Evolutionary conservation across 2,888 invertebrate genomes (phyloP), one percentile per base, ranked within the genome.

Genomic region (Fragum fragum): DNA sequence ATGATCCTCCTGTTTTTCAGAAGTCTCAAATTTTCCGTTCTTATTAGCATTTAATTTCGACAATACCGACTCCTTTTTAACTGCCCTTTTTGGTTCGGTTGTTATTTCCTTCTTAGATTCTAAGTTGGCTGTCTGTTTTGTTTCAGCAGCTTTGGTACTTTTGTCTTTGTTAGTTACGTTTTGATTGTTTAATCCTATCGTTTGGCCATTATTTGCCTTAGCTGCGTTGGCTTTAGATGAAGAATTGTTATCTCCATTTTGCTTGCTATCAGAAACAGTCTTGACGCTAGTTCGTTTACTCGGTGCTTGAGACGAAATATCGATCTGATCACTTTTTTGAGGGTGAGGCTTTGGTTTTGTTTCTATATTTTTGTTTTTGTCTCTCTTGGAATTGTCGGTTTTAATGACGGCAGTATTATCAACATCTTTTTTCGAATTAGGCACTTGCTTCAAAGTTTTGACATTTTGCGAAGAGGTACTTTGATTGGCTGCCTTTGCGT

Each of bases 11-110:
- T 42, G 42, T 66, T 39, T 66, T 1, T 21, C n/a, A 2, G 29
- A 14, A 42, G 18, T 9, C 11, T 70, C 70, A 53, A 53, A 1
- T 28, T 70, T 70, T 9, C 26, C 52, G 3, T 14, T 32, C 69
- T 59, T 69, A 70, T 61, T 76, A 26, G 53, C 42, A 26, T 69
- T 75, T 26, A 57, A 26, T 29, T 63, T 52, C 23, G 29, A 63
- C n/a, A 57, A 57, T n/a, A 32, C 39, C 57, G 36, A 69, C 57
- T 32, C 66, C 28, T 75, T 75, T 57, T 47, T 68, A 28, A 32
- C 68, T 26, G 42, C 1, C 36, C 21, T 23, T 21, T 57, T 66
- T 23, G 36, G 23, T 29, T 26, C 32, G 3, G 42, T 32, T 55
- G 28, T 59, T 70, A 59, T 53, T 16, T 32, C 14, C 39, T 29